Percentiles rank a stretch among this genome's conserved stretches.
Evolutionary conservation across 2,797 vertebrate genomes (phyloP).

Genomic region (Octomys mimax): DNA sequence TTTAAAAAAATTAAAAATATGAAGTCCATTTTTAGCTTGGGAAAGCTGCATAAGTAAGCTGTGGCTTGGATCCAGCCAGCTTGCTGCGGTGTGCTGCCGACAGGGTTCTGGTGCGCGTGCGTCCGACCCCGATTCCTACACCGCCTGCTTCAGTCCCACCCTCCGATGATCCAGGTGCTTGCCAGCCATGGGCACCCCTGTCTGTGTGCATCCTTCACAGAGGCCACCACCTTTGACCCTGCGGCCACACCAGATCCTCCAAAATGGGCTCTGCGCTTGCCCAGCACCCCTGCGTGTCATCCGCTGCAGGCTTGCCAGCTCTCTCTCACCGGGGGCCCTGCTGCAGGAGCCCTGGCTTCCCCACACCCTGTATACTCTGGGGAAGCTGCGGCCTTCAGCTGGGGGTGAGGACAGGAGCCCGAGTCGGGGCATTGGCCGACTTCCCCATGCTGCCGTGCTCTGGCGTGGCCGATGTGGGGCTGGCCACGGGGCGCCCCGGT

Average conservation of each 20-base stretch:
- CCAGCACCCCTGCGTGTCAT: background rate
- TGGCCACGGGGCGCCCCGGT: accelerated
- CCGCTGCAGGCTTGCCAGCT: too few species aligned
- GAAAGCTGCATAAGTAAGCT: background rate
- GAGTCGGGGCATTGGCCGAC: accelerated
- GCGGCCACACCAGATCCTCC: background rate
- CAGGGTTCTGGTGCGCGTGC: accelerated
- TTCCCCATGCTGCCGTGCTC: accelerated
- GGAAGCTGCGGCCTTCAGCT: accelerated
- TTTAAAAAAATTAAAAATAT: background rate
- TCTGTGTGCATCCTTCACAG: background rate
- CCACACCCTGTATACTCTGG: accelerated
- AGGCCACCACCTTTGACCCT: background rate
- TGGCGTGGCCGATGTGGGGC: accelerated
- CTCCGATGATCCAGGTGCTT: background rate
- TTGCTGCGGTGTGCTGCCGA: accelerated
- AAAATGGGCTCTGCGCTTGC: background rate
- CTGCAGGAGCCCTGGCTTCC: accelerated
- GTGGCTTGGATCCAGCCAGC: accelerated
- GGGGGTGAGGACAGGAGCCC: accelerated
- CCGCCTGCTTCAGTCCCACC: accelerated
- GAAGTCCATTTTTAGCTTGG: background rate
- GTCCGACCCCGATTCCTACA: accelerated
- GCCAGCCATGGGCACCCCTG: too few species aligned
- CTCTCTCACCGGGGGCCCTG: accelerated